phyloP scores from a whole-genome alignment of 2,888 invertebrate genomes.

The Notodonta ziczac region DNA sequence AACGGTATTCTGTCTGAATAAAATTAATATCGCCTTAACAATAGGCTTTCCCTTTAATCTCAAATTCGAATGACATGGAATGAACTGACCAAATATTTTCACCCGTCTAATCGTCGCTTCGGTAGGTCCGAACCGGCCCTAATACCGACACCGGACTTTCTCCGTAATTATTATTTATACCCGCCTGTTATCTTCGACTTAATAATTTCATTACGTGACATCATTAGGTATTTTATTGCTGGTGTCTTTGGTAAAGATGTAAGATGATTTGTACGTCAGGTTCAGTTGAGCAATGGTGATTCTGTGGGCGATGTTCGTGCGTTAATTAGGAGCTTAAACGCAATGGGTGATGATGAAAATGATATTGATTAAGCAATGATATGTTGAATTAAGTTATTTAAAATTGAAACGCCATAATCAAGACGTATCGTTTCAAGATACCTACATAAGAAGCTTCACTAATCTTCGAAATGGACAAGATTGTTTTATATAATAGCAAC shows the following conservation, averaged over 20 bases:
- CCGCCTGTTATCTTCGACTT: conserved; percentile 59
- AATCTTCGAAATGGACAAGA: no score
- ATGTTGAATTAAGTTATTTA: no score
- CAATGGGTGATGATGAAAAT: no score
- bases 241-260: neutral
- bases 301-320: neutral
- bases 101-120: conserved; percentile 53
- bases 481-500: no score
- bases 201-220: conserved; percentile 56
- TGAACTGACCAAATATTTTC: conserved; percentile 67
- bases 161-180: conserved; percentile 80
- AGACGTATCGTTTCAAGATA: no score
- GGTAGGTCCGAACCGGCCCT: conserved; percentile 33
- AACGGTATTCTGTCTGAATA: neutral
- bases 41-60: conserved; percentile 2
- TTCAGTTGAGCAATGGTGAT: neutral
- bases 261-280: neutral
- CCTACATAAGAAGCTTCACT: no score
- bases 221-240: conserved; percentile 25
- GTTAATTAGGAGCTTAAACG: neutral
- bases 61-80: conserved; percentile 16
- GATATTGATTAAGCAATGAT: no score
- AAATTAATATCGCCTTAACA: conserved; percentile 2
- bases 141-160: conserved; percentile 68
- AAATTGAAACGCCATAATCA: no score